phyloP scores from a whole-genome alignment of 2,797 vertebrate genomes.

The Chelon labrosus region DNA sequence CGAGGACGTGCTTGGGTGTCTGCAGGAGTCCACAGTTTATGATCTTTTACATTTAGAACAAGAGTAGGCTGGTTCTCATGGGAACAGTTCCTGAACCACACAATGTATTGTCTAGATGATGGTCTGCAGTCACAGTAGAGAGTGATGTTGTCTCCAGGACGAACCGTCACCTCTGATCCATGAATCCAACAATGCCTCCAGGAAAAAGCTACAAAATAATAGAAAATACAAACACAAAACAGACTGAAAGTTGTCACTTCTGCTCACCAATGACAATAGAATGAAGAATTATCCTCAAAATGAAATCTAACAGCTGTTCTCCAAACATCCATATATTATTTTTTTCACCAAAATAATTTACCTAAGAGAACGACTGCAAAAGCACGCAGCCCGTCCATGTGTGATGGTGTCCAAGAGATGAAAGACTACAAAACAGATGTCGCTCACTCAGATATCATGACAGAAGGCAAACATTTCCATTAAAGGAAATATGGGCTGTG shows the following conservation, averaged over 20 bases:
- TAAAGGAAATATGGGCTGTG: constrained; percentile 20
- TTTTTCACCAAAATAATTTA: constrained; percentile 11
- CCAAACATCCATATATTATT: too few species aligned
- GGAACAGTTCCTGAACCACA: constrained; percentile 59
- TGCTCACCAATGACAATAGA: not conserved
- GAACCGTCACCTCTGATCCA: constrained; percentile 19
- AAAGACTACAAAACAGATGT: not conserved
- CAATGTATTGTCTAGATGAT: not conserved
- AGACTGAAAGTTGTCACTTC: too few species aligned
- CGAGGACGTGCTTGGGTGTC: not conserved
- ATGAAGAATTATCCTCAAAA: not conserved
- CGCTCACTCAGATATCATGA: not conserved
- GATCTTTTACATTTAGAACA: not conserved
- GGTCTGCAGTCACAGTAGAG: constrained; percentile 41
- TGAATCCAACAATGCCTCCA: not conserved
- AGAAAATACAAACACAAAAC: not conserved
- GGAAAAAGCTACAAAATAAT: constrained; percentile 15
- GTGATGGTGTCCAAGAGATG: not conserved
- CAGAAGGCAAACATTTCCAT: constrained; percentile 6
- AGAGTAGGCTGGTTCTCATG: constrained; percentile 52
- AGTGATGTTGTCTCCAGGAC: constrained; percentile 40
- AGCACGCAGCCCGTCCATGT: constrained; percentile 8
- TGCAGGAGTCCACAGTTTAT: not conserved
- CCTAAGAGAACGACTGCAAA: constrained; percentile 10
- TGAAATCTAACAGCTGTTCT: not conserved